Evolutionary conservation across 2,797 vertebrate species (phyloP), one percentile per base, ranked within the genome.

Genomic region (Sandelia bainsii): DNA sequence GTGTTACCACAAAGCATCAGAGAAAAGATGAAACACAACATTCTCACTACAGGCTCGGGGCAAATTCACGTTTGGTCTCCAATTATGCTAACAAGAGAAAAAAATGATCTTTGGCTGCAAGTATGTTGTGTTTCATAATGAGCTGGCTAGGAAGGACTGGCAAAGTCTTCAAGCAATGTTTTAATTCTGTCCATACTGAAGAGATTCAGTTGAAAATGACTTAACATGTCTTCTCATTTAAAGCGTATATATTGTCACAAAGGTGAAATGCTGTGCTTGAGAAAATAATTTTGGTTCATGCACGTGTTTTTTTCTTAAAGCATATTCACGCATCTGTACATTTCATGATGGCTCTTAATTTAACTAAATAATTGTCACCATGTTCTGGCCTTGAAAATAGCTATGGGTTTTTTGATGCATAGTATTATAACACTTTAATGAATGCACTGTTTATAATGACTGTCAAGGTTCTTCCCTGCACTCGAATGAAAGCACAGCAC

Each of bases 71-170:
- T 90, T 91, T 82, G 82, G 83, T 91, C 76, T 73, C 91, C 90
- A 93, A 93, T 94, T 94, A 94, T 91, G 89, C 82, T 94, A 93
- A 93, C 91, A 90, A 93, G 91, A 89, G 78, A 62, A 82, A 81
- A 80, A 89, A 87, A 87, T 83, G 32, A 80, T 90, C 82, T 79
- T 83, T 71, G 70, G 77, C 87, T 83, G 68, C 61, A 59, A 88
- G 82, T 87, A 68, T 61, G 66, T 82, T 86, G 72, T 49, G 73
- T 84, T 92, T 93, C 81, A 79, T 88, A 92, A 91, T 53, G 69
- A 90, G 87, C 83, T 58, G 76, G 81, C 80, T 71, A 77, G 75
- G 81, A 91, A 77, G 75, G 81, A 91, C 80, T 69, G 60, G 75
- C 68, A 74, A 69, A 69, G 79, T 90, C 82, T 88, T 70, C 50